These are phyloP conservation scores for Alcis repandata DNA, from an alignment of 2,888 invertebrate species.

Conservation along the genomic window DNA sequence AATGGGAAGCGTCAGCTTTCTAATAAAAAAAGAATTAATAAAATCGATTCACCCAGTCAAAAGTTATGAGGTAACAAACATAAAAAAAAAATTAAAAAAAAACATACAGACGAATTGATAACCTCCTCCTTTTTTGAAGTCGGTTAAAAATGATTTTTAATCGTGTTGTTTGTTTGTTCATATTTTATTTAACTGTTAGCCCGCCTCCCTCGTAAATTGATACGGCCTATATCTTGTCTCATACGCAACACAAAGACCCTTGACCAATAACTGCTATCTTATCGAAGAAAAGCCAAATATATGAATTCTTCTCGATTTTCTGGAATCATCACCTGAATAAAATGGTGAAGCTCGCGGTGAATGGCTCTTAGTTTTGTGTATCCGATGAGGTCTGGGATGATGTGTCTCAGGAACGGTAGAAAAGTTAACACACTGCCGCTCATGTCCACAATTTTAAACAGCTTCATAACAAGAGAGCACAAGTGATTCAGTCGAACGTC, in stretches of 20 bases:
- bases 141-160: background rate
- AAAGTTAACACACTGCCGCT: conserved; percentile 91
- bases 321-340: conserved; percentile 77
- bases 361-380: conserved; percentile 85
- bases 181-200: background rate
- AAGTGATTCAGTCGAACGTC: conserved; percentile 85
- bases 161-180: background rate
- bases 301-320: background rate
- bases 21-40: too few relatives aligned
- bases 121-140: too few relatives aligned
- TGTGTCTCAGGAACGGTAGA: conserved; percentile 88
- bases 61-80: too few relatives aligned
- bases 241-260: conserved; percentile 14
- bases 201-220: background rate
- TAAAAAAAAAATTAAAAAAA: too few relatives aligned
- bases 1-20: too few relatives aligned
- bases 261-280: conserved; percentile 8
- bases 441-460: conserved; percentile 89
- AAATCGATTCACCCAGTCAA: too few relatives aligned
- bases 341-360: conserved; percentile 82
- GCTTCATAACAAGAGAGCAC: conserved; percentile 86
- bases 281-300: background rate
- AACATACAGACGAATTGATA: too few relatives aligned
- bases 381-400: conserved; percentile 88
- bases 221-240: background rate